Base-by-base conservation (phyloP, 2,888 invertebrate genomes). In the Epinotia demarniana region DNA sequence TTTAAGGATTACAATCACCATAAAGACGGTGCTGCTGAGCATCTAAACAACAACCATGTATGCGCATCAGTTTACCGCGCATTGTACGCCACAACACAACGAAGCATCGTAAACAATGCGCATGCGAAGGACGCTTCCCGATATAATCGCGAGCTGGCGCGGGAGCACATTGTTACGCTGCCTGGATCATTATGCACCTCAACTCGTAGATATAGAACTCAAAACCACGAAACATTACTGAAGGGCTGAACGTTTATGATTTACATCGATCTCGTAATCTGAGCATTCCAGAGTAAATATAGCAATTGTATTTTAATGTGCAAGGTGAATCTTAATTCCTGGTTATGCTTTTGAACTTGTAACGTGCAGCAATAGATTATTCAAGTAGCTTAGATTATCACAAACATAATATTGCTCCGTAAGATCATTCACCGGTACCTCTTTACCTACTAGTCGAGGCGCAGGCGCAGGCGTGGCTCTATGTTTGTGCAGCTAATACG, bases 81-180 rank as follows among this genome's bases (percentile, higher is more conserved):
- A 39, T 67, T 57, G 55, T 67, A 19, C 13, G 12, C 55, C 19
- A 33, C 39, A 19, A 19, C 57, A 19, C n/a, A 19, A 27, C 43
- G 18, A n/a, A 13, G 55, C 55, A 8, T 57, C 67, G 55, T 67
- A 67, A 67, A 68, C 67, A 68, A 18, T n/a, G 55, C 55, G 27
- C 39, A 57, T 19, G 68, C 43, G 19, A 68, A 49, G 62, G 62
- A 63, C 63, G 62, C 49, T 33, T 68, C 63, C 75, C 67, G 62
- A 68, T 49, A 68, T 76, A 68, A 55, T 68, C 75, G 58, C 68
- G 62, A 67, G 57, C 62, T 66, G n/a, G 72, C 62, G 57, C 67
- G 71, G 13, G 53, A n/a, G 53, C 53, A 39, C 8, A 55, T 55
- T 71, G 39, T 62, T 71, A 13, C 19, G 3, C 16, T 39, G 6